phyloP scores from a whole-genome alignment of 2,113 vertebrate genomes.

The Dipodomys ordii region DNA sequence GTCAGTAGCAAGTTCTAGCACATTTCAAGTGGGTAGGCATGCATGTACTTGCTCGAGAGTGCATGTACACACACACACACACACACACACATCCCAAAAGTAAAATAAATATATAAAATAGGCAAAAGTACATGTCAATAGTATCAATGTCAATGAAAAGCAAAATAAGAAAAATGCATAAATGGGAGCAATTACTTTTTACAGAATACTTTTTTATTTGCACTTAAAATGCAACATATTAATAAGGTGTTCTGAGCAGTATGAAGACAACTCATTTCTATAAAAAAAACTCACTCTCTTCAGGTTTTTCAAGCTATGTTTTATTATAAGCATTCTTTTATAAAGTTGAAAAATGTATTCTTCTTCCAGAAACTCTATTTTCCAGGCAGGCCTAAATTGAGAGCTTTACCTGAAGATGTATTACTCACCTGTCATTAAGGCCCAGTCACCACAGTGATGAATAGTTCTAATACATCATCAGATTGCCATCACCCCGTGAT shows the following conservation, averaged over 20 bases:
- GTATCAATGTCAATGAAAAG: too few relatives aligned
- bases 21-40: too few relatives aligned
- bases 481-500: constrained; percentile 81
- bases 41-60: too few relatives aligned
- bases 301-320: constrained; percentile 70
- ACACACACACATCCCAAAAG: background rate
- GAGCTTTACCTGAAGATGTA: constrained; percentile 84
- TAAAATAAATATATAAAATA: background rate
- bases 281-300: constrained; percentile 65
- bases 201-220: background rate
- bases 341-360: constrained; percentile 73
- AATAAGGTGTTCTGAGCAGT: background rate
- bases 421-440: constrained; percentile 84
- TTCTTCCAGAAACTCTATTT: constrained; percentile 73
- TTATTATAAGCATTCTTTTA: constrained; percentile 64
- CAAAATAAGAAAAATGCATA: too few relatives aligned
- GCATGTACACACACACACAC: too few relatives aligned
- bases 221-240: background rate
- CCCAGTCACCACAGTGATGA: constrained; percentile 79
- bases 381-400: constrained; percentile 76
- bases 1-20: too few relatives aligned
- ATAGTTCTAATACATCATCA: constrained; percentile 86
- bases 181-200: background rate
- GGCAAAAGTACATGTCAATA: background rate
- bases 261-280: constrained; percentile 54